Evolutionary conservation across 2,888 invertebrate genomes (phyloP), one percentile per base, ranked within the genome.

Genomic region (Abrostola triplasia): DNA sequence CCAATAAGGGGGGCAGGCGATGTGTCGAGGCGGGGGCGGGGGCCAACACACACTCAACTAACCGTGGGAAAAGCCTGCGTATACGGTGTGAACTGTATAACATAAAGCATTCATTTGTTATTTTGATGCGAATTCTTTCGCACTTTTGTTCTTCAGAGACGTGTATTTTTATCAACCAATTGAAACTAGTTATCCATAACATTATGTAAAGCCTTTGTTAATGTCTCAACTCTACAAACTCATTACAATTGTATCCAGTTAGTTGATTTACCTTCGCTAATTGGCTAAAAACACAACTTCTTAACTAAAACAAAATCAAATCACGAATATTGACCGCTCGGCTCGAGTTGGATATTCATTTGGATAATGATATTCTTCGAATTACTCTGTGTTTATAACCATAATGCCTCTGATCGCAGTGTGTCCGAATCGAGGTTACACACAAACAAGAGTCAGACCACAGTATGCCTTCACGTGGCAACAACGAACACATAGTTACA

Each of bases 391-490:
- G 92, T 91, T 92, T 92, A 92, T 92, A 89, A 87, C 91, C 88
- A 93, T 92, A 92, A 92, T 91, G 88, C 87, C 80, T 85, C 85
- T 83, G 85, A 82, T 88, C 85, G 86, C 87, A 84, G 91, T 91
- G 90, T 92, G 93, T 91, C 90, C 90, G 90, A 92, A 94, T 90
- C 92, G 94, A 92, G 94, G 94, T 92, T 94, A 92, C 92, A 93
- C 92, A 92, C 92, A 89, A 82, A 86, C 86, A 78, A 84, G 85
- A 77, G 76, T 75, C 81, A 83, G 78, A 80, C 82, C 77, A 87
- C 90, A 85, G 86, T 90, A 88, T 85, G 86, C 87, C 87, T 91
- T 92, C 88, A 91, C 93, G 92, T 93, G 88, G 93, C 90, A 94
- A 93, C 93, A 92, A 89, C 90, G 88, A 88, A 91, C 90, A 90